Evolutionary conservation across 2,888 invertebrate species (phyloP).

Genomic region (Ennomos quercinarius): DNA sequence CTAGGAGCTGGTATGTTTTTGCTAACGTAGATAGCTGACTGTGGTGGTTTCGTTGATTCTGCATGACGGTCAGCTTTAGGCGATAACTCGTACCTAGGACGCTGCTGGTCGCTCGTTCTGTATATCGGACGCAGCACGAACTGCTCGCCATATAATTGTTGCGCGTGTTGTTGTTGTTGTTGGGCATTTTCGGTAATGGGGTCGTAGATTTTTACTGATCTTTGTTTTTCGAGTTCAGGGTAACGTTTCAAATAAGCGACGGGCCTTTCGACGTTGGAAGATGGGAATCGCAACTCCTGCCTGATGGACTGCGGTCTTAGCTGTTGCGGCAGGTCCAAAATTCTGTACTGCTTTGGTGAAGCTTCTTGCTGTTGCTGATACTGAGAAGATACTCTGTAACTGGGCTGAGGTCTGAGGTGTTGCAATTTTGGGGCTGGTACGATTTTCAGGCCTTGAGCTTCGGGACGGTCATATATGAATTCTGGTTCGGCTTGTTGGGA

Average conservation of each 20-base stretch:
- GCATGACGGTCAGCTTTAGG: constrained; percentile 57
- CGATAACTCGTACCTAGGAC: constrained; percentile 63
- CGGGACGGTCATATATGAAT: constrained; percentile 69
- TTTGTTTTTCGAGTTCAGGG: constrained; percentile 71
- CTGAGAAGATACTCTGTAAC: constrained; percentile 66
- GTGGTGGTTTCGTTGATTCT: constrained; percentile 70
- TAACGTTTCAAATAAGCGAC: constrained; percentile 73
- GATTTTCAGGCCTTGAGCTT: constrained; percentile 75
- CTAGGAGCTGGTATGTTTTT: constrained; percentile 68
- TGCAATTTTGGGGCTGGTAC: constrained; percentile 77
- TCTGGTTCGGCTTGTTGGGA: constrained; percentile 56
- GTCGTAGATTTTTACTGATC: constrained; percentile 70
- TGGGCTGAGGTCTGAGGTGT: constrained; percentile 53
- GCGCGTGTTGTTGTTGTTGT: constrained; percentile 63
- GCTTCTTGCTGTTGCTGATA: constrained; percentile 73
- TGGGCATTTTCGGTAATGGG: constrained; percentile 55
- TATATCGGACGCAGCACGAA: constrained; percentile 72
- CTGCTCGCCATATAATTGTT: constrained; percentile 69
- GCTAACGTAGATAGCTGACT: constrained; percentile 76
- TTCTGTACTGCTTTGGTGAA: constrained; percentile 72
- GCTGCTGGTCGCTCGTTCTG: constrained; percentile 69
- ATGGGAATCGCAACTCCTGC: constrained; percentile 67
- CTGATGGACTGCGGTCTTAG: constrained; percentile 59
- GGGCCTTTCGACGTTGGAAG: constrained; percentile 69
- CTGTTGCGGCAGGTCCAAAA: constrained; percentile 61